Conservation (phyloP, 2,797 vertebrate genomes). For the Bovichtus variegatus region DNA sequence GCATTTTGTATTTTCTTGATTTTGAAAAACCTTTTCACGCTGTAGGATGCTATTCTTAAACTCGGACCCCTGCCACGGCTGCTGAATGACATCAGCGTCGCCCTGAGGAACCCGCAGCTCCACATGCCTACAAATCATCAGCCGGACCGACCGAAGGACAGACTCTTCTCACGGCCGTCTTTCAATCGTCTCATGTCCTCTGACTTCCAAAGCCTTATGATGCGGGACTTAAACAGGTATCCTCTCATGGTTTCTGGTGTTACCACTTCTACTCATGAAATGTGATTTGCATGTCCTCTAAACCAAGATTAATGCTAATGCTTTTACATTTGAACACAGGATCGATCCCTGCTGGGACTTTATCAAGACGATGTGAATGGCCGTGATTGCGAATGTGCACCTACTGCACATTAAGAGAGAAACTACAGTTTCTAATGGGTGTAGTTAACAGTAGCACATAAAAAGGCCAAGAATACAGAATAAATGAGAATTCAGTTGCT, state of each 20-base stretch:
- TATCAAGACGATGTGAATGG: background rate
- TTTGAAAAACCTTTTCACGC: background rate
- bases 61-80: slow-evolving; percentile 94
- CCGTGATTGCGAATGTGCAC: slow-evolving; percentile 30
- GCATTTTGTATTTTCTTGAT: background rate
- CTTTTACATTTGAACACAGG: slow-evolving; percentile 5
- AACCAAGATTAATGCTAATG: background rate
- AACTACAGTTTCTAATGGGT: slow-evolving; percentile 17
- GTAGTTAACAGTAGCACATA: slow-evolving; percentile 27
- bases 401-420: slow-evolving; percentile 10
- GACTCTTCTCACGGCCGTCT: slow-evolving; percentile 84
- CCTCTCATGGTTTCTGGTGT: background rate
- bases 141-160: slow-evolving; percentile 82
- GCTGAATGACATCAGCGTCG: slow-evolving; percentile 97
- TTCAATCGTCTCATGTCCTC: slow-evolving; percentile 89
- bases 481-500: slow-evolving; percentile 34
- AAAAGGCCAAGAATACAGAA: slow-evolving; percentile 33
- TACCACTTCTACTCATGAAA: background rate
- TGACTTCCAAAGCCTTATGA: slow-evolving; percentile 97
- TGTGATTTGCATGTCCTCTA: slow-evolving; percentile 24
- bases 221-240: slow-evolving; percentile 96
- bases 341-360: slow-evolving; percentile 12
- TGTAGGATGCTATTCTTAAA: slow-evolving; percentile 94
- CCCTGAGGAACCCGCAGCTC: slow-evolving; percentile 96
- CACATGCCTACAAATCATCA: slow-evolving; percentile 96